Conservation (phyloP, 2,113 vertebrate genomes). For the Emydura subglobosa region DNA sequence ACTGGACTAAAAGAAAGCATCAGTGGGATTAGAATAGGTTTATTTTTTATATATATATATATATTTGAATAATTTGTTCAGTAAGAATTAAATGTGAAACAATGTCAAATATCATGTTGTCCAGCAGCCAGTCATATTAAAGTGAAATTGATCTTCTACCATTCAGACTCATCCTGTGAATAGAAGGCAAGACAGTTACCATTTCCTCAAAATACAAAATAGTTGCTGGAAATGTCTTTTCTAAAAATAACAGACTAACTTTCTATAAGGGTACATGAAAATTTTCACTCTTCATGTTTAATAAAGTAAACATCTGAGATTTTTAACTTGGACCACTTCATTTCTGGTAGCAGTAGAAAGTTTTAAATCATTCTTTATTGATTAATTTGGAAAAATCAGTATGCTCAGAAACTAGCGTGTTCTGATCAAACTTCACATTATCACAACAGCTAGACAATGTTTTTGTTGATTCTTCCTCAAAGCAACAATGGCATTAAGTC, state of each 20-base stretch:
- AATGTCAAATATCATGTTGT: neutral
- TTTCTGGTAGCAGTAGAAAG: neutral
- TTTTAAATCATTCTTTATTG: neutral
- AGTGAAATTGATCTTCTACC: neutral
- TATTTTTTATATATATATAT: neutral
- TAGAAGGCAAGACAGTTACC: neutral
- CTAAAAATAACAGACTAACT: neutral
- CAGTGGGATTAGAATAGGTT: neutral
- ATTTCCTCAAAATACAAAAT: neutral
- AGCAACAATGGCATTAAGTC: neutral
- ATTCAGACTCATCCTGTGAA: neutral
- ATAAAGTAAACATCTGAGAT: neutral
- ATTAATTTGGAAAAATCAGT: neutral
- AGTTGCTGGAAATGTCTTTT: neutral
- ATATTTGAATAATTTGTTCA: neutral
- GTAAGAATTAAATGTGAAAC: constrained; percentile 16
- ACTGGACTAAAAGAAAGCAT: neutral
- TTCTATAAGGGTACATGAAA: neutral
- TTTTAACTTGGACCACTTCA: neutral
- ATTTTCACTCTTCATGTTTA: neutral
- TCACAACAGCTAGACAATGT: neutral
- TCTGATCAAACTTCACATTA: too few species aligned
- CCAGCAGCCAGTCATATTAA: neutral
- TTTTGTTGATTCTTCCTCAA: neutral
- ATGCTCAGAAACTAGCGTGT: too few species aligned